Evolutionary conservation across 2,113 vertebrate species (phyloP), one percentile per base, ranked within the genome.

Genomic region (Antigone vipio): DNA sequence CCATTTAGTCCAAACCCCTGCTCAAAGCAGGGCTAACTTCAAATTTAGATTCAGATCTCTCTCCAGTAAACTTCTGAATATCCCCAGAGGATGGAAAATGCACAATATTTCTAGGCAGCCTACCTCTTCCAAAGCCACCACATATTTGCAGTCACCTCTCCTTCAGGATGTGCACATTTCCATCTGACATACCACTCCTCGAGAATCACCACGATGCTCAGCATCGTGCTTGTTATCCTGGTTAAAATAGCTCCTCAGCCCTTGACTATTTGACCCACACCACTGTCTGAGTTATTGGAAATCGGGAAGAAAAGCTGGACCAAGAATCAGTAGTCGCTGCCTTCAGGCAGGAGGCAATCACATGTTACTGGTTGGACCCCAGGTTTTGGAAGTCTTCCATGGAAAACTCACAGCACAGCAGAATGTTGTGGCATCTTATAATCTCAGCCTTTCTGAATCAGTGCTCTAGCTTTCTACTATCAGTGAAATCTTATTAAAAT

Each of bases 261-360:
- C 66, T 92, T 95, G 75, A 69, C 49, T 12, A 0, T 62, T 89
- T 91, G 87, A 58, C 71, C 29, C 4, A 4, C 56, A 78, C 23
- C 7, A 6, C 35, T 77, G 34, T 38, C 72, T 88, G 72, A 85
- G 45, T 73, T 91, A 69, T 3, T 69, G 71, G 71, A 92, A 95
- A 83, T 42, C 15, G 59, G 59, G 20, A 93, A 49, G 71, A 88
- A 82, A 79, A 94, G 12, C 42, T 92, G 68, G 76, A 83, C 29
- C 10, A 24, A 19, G 4, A 88, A 79, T 53, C 47, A 50, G 42
- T 56, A 69, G 58, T 64, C 93, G 71, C 76, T 93, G 56, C 67
- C 79, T 60, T 90, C 64, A 74, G 47, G 59, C 72, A 92, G 77
- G 64, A 89, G 26, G 47, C n/a, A 94, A 69, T 94, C 85, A 94